Evolutionary conservation across 2,797 vertebrate species (phyloP).

Genomic region (Sebastiscus tertius): DNA sequence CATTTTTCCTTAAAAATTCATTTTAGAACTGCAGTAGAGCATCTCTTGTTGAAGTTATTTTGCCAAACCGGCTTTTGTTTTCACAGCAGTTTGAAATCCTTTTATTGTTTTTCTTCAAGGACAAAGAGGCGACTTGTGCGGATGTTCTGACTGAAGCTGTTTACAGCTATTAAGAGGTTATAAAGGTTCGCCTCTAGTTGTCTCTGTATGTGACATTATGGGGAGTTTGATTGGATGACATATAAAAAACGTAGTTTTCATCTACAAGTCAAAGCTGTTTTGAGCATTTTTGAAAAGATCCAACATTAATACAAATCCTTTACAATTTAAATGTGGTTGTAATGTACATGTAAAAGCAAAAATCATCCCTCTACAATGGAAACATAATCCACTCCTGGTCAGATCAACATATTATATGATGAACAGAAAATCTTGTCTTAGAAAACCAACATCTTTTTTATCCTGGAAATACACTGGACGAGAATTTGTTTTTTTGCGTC

Average conservation of each 20-base stretch:
- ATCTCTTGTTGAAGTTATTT: background rate
- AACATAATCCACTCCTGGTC: conserved; percentile 55
- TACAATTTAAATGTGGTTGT: background rate
- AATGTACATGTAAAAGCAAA: background rate
- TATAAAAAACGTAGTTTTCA: background rate
- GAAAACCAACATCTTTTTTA: conserved; percentile 39
- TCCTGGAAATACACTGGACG: background rate
- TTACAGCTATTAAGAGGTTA: background rate
- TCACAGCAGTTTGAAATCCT: background rate
- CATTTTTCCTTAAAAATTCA: conserved; percentile 12
- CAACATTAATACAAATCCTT: conserved; percentile 29
- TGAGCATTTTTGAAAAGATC: conserved; percentile 13
- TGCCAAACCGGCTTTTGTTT: conserved; percentile 15
- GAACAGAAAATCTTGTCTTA: conserved; percentile 30
- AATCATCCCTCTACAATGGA: conserved; percentile 15
- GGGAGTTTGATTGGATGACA: background rate
- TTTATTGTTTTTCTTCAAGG: background rate
- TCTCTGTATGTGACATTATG: background rate
- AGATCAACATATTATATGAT: conserved; percentile 36
- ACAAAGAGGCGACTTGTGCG: background rate
- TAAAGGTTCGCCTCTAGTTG: background rate
- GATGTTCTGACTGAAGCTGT: conserved; percentile 15
- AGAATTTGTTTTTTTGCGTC: background rate
- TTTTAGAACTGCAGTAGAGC: background rate
- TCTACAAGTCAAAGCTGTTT: conserved; percentile 9